Evolutionary conservation across 2,888 invertebrate species (phyloP).

Genomic region (Nomada hirtipes): DNA sequence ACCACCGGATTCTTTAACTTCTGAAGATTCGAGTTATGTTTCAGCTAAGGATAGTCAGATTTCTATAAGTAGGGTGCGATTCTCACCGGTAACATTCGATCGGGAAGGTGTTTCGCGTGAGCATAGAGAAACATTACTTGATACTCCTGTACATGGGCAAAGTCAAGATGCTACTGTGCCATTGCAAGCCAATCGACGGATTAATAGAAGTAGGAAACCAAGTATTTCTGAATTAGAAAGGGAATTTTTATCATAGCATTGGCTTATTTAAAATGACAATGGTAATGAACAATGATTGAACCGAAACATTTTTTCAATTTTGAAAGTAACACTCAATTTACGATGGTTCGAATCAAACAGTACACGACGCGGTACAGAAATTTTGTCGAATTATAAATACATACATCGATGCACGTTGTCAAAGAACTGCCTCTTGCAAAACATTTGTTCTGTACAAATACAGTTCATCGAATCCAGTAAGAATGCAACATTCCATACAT

Average conservation of each 20-base stretch:
- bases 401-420: conserved; percentile 65
- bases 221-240: conserved; percentile 85
- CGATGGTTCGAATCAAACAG: conserved; percentile 38
- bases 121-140: conserved; percentile 85
- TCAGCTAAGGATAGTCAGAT: conserved; percentile 92
- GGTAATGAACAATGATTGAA: conserved; percentile 19
- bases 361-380: conserved; percentile 37
- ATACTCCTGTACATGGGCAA: conserved; percentile 86
- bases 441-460: conserved; percentile 62
- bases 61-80: conserved; percentile 81
- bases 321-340: conserved; percentile 55
- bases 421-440: conserved; percentile 75
- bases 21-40: conserved; percentile 95
- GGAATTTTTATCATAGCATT: conserved; percentile 86
- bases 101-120: conserved; percentile 74
- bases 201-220: conserved; percentile 84
- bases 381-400: conserved; percentile 33
- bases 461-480: conserved; percentile 56
- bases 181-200: conserved; percentile 84
- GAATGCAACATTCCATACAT: conserved; percentile 64
- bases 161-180: conserved; percentile 86
- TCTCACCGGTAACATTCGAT: conserved; percentile 81
- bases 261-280: conserved; percentile 79
- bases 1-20: conserved; percentile 93
- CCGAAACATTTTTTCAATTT: conserved; percentile 54